These are phyloP conservation scores for Sipha maydis DNA, from an alignment of 2,888 invertebrate species.

Conservation along the genomic window DNA sequence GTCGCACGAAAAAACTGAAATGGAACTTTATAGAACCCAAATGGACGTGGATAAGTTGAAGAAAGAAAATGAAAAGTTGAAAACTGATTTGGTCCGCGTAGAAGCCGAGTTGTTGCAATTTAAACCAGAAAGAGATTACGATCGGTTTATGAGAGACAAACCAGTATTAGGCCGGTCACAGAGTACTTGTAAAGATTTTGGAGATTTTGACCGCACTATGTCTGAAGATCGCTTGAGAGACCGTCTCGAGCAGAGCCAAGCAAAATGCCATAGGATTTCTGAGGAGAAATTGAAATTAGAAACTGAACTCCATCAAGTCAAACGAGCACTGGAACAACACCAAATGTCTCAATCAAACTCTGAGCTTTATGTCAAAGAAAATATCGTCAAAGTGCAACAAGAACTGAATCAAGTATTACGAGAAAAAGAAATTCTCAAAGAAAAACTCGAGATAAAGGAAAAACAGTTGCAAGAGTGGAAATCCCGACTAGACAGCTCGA, in stretches of 20 bases:
- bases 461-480: slow-evolving; percentile 59
- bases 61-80: slow-evolving; percentile 85
- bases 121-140: slow-evolving; percentile 60
- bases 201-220: slow-evolving; percentile 46
- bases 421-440: slow-evolving; percentile 81
- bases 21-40: slow-evolving; percentile 77
- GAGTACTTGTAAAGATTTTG: slow-evolving; percentile 55
- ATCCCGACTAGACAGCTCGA: slow-evolving; percentile 48
- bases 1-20: slow-evolving; percentile 85
- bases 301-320: slow-evolving; percentile 77
- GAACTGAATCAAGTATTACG: slow-evolving; percentile 78
- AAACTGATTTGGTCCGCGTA: slow-evolving; percentile 59
- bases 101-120: slow-evolving; percentile 57
- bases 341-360: slow-evolving; percentile 74
- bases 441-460: slow-evolving; percentile 69
- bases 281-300: slow-evolving; percentile 77
- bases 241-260: slow-evolving; percentile 74
- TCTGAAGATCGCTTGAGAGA: slow-evolving; percentile 51
- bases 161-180: slow-evolving; percentile 54
- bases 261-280: slow-evolving; percentile 69
- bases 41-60: slow-evolving; percentile 81
- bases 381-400: slow-evolving; percentile 78
- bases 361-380: slow-evolving; percentile 78
- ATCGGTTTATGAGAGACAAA: slow-evolving; percentile 56
- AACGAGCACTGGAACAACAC: slow-evolving; percentile 74